These are phyloP conservation scores for Psilopogon haemacephalus DNA, from an alignment of 2,113 vertebrate species.

Conservation along the genomic window DNA sequence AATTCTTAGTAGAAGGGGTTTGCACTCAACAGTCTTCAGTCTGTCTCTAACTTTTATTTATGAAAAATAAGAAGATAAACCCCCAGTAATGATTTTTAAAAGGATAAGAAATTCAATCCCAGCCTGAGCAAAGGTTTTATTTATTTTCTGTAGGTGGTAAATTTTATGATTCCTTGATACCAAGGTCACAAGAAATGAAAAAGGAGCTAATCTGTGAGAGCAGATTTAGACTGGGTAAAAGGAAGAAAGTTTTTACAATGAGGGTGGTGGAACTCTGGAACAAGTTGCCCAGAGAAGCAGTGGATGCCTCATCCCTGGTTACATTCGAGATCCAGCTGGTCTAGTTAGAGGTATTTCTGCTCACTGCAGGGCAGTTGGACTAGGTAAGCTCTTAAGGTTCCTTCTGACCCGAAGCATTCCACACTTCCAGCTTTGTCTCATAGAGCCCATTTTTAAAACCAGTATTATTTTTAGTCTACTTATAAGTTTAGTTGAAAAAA, in stretches of 20 bases:
- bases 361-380: too few species aligned
- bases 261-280: too few species aligned
- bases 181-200: neutral
- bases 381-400: too few species aligned
- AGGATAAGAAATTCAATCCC: neutral
- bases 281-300: too few species aligned
- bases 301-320: too few species aligned
- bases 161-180: neutral
- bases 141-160: neutral
- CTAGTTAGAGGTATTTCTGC: too few species aligned
- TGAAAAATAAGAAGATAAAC: neutral
- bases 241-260: too few species aligned
- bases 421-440: neutral
- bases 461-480: neutral
- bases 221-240: too few species aligned
- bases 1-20: neutral
- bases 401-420: too few species aligned
- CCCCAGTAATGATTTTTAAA: neutral
- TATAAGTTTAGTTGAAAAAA: neutral
- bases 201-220: neutral
- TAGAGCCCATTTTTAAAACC: neutral
- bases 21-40: neutral
- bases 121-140: neutral
- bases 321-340: too few species aligned
- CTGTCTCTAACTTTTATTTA: neutral